Evolutionary conservation across 92 coral and sea anemone genomes (phyloP), one percentile per base, ranked within the genome.

Genomic region (Siderastrea radians): DNA sequence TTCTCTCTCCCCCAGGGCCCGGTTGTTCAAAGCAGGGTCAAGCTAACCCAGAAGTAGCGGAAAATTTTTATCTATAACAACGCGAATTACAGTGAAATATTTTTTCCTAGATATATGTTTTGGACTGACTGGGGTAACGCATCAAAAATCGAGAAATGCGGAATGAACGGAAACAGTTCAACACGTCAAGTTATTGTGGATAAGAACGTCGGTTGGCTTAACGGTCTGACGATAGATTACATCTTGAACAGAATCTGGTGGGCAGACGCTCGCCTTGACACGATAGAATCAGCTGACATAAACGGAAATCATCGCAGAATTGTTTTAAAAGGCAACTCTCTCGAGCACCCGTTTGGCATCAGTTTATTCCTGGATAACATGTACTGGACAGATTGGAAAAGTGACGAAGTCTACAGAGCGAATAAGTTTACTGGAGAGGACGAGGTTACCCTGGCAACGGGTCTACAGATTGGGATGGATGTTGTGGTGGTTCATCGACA

Each of bases 41-140:
- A 26, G 38, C 38, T 26, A 16, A 16, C 69, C 19, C 8, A 16
- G 19, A 38, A 26, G 38, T 26, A 26, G 38, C 38, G 38, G 38
- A 26, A 26, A 26, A 26, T 26, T 26, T 26, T 26, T 14, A 10
- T 65, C 3, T 5, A 65, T 65, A 5, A 19, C 5, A 9, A 19
- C 44, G 44, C 43, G 43, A 66, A 26, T 47, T 43, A 2, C 44
- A 9, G 6, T 26, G 38, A 26, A 26, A 6, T 46, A 1, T 8
- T 4, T 19, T 78, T 11, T 68, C 67, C 16, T 71, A 93, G 96
- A 57, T 90, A 75, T 73, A 88, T 94, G 93, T 94, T 85, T 51
- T 94, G 96, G 96, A 88, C 96, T 54, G 96, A 94, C 90, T 94
- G 96, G 96, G 96, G 96, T 15, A 61, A 48, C 67, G 68, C 81